A percentile compares a stretch with the other conserved stretches of the same genome.
phyloP scores from a whole-genome alignment of 2,113 vertebrate species.

The Dromiciops gliroides region DNA sequence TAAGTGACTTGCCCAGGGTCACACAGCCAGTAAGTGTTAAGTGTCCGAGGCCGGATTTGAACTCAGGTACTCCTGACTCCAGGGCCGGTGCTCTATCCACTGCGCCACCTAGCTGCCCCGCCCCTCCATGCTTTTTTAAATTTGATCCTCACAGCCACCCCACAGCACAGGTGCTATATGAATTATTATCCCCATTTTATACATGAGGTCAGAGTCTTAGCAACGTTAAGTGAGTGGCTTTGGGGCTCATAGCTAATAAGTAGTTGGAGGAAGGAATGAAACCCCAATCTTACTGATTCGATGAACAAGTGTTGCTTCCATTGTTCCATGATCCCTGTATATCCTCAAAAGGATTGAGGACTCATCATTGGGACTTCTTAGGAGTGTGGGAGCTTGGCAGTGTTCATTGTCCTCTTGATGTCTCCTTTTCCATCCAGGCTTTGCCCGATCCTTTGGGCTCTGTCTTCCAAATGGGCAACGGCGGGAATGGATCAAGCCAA shows the following conservation, averaged over 20 bases:
- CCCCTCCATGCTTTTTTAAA: no score
- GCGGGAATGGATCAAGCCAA: constrained; percentile 96
- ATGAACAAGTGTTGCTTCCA: not conserved
- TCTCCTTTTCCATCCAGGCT: constrained; percentile 82
- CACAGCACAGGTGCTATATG: not conserved
- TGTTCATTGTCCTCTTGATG: not conserved
- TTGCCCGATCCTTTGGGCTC: constrained; percentile 93
- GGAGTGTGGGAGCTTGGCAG: not conserved
- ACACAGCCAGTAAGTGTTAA: no score
- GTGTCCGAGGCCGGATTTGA: no score
- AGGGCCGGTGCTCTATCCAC: no score
- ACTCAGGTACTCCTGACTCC: no score
- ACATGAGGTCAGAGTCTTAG: not conserved
- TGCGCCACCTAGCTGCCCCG: no score
- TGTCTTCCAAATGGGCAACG: constrained; percentile 86
- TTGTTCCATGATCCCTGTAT: not conserved
- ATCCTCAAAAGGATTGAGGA: not conserved
- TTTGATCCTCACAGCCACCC: not conserved
- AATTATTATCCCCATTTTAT: not conserved
- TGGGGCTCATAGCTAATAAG: not conserved
- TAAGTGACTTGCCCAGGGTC: no score
- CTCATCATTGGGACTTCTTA: not conserved
- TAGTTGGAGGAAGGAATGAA: not conserved
- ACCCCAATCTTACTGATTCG: not conserved
- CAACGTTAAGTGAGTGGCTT: not conserved